Conservation (phyloP, 2,888 invertebrate genomes). For the Amblyjoppa proteus region DNA sequence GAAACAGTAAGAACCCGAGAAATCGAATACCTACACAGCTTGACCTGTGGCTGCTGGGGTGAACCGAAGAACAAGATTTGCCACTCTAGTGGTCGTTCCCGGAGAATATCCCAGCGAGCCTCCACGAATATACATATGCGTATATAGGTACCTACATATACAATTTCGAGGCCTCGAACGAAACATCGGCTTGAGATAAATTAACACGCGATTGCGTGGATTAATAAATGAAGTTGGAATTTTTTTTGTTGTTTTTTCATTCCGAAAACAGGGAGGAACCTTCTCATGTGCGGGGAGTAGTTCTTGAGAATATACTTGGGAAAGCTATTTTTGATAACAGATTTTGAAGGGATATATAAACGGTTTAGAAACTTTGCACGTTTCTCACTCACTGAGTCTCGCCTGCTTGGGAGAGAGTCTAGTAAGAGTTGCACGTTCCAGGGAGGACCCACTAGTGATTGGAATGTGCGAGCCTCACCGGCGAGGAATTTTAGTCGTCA, state of each 20-base stretch:
- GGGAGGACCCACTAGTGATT: constrained; percentile 33
- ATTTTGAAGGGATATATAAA: constrained; percentile 1
- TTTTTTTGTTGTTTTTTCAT: constrained; percentile 15
- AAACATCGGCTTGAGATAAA: constrained; percentile 56
- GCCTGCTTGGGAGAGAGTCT: background rate
- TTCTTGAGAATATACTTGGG: constrained; percentile 17
- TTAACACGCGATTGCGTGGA: constrained; percentile 58
- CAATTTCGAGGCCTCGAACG: constrained; percentile 34
- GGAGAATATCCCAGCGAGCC: constrained; percentile 16
- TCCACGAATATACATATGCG: background rate
- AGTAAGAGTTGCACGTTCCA: constrained; percentile 26
- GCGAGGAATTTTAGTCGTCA: constrained; percentile 6
- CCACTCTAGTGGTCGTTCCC: constrained; percentile 60
- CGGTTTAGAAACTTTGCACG: background rate
- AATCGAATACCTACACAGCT: constrained; percentile 26
- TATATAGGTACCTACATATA: too few relatives aligned
- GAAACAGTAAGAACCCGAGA: constrained; percentile 30
- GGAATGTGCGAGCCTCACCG: constrained; percentile 43
- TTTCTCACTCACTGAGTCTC: background rate
- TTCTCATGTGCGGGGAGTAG: constrained; percentile 39
- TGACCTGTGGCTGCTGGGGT: constrained; percentile 36
- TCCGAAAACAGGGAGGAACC: constrained; percentile 56
- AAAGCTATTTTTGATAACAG: constrained; percentile 25
- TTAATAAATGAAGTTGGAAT: constrained; percentile 60
- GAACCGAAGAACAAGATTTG: constrained; percentile 53